phyloP scores from a whole-genome alignment of 1,140 invertebrate species.

The Physella acuta region DNA sequence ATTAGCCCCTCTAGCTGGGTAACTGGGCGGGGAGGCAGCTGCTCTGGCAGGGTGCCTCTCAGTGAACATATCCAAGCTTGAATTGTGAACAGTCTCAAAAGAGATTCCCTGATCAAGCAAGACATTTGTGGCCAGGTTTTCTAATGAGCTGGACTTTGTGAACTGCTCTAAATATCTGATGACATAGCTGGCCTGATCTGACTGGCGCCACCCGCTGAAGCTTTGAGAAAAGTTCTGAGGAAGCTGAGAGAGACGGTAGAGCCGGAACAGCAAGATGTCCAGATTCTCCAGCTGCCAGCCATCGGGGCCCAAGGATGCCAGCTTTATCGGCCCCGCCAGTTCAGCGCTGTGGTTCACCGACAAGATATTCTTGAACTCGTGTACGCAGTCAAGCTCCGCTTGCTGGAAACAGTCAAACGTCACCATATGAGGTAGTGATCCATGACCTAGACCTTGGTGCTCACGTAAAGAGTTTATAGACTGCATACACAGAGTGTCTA shows the following conservation, averaged over 20 bases:
- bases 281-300: neutral
- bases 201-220: neutral
- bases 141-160: too few relatives aligned
- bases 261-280: neutral
- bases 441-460: neutral
- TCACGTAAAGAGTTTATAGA: neutral
- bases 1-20: too few relatives aligned
- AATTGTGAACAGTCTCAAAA: too few relatives aligned
- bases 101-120: too few relatives aligned
- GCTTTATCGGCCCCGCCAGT: neutral
- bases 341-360: neutral
- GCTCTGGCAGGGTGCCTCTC: too few relatives aligned
- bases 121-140: too few relatives aligned
- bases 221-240: neutral
- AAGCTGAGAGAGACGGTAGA: neutral
- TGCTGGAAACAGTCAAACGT: conserved; percentile 6
- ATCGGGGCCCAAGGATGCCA: neutral
- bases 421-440: neutral
- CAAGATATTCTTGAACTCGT: neutral
- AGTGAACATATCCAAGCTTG: too few relatives aligned
- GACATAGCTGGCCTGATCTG: neutral
- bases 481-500: neutral
- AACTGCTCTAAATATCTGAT: conserved; percentile 1
- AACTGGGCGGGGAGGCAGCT: too few relatives aligned
- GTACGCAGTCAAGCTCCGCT: neutral